phyloP scores from a whole-genome alignment of 2,113 vertebrate species.

The Tyto alba region DNA sequence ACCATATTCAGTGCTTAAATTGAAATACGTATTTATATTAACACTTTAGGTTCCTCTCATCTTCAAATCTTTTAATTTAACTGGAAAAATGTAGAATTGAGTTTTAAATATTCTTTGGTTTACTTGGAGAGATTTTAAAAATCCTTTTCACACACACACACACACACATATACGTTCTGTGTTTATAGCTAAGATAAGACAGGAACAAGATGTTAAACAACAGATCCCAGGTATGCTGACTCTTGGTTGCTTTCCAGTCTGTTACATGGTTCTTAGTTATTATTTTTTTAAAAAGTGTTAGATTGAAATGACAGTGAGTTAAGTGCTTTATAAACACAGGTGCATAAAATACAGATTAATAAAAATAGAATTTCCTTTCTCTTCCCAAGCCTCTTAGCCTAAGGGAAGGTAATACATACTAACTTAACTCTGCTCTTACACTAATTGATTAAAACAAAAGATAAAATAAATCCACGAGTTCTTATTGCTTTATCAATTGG shows the following conservation, averaged over 20 bases:
- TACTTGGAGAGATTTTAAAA: background rate
- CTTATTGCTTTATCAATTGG: background rate
- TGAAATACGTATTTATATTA: background rate
- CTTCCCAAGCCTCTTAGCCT: background rate
- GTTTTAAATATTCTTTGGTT: background rate
- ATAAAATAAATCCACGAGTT: background rate
- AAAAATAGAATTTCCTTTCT: background rate
- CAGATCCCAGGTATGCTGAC: accelerated
- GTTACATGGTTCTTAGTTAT: background rate
- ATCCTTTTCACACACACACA: background rate
- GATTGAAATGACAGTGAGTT: background rate
- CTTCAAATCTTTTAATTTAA: background rate
- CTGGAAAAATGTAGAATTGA: background rate
- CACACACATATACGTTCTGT: background rate
- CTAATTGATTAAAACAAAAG: background rate
- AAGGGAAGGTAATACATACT: background rate
- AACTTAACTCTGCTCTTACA: background rate
- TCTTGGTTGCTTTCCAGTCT: background rate
- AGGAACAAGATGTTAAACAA: background rate
- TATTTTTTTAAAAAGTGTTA: background rate
- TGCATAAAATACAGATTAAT: background rate
- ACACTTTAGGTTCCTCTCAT: background rate
- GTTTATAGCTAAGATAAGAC: background rate
- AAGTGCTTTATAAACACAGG: background rate
- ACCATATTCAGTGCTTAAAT: background rate